phyloP scores from a whole-genome alignment of 1,140 invertebrate species.

The Tetranychus urticae region DNA sequence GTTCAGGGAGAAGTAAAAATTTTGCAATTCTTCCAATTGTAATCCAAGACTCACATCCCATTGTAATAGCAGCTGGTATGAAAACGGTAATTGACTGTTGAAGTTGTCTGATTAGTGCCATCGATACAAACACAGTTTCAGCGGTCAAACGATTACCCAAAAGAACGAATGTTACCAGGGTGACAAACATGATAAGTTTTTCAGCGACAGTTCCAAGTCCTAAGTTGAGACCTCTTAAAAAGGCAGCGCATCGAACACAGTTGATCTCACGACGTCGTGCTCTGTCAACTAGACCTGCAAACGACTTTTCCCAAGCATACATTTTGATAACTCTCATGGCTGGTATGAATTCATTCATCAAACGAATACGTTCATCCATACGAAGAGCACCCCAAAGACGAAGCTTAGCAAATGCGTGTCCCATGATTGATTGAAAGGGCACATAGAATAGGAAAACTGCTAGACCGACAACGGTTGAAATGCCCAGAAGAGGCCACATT shows the following conservation, averaged over 20 bases:
- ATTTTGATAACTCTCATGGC: slow-evolving; percentile 58
- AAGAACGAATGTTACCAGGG: slow-evolving; percentile 35
- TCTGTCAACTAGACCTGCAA: slow-evolving; percentile 34
- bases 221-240: slow-evolving; percentile 38
- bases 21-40: slow-evolving; percentile 32
- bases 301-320: slow-evolving; percentile 59
- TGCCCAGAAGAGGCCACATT: slow-evolving; percentile 27
- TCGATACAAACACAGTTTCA: background rate
- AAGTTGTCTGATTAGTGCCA: background rate
- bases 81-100: slow-evolving; percentile 21
- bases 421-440: slow-evolving; percentile 53
- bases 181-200: slow-evolving; percentile 42
- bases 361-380: slow-evolving; percentile 54
- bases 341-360: slow-evolving; percentile 76
- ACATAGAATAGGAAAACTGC: slow-evolving; percentile 49
- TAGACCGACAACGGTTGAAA: slow-evolving; percentile 43
- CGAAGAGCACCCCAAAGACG: background rate
- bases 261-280: slow-evolving; percentile 36
- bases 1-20: slow-evolving; percentile 19
- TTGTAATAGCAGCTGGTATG: slow-evolving; percentile 42
- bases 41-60: slow-evolving; percentile 25
- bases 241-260: slow-evolving; percentile 37
- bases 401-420: slow-evolving; percentile 15
- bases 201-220: slow-evolving; percentile 24
- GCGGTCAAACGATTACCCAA: background rate